These are phyloP conservation scores for Sebastes iracundus DNA, from an alignment of 2,797 vertebrate genomes.

Conservation along the genomic window DNA sequence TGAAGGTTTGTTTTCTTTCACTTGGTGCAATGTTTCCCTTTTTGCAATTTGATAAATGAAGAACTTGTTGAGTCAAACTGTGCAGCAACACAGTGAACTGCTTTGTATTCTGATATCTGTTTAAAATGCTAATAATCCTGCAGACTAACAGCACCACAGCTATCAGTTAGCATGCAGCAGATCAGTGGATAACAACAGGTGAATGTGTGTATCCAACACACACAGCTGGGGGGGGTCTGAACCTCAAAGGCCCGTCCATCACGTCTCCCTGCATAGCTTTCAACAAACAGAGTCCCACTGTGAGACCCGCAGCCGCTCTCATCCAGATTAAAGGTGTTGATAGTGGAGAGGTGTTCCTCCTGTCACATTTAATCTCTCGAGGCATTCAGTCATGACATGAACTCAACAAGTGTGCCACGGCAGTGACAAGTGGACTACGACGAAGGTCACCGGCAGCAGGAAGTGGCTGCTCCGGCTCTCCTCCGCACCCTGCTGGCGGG, in stretches of 20 bases:
- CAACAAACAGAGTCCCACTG: neutral
- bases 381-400: neutral
- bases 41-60: neutral
- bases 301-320: neutral
- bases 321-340: neutral
- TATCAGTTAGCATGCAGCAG: neutral
- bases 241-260: constrained; percentile 3
- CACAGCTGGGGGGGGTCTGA: neutral
- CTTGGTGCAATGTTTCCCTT: neutral
- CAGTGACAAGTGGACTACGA: neutral
- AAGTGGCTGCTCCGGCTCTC: constrained; percentile 28
- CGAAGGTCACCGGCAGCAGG: constrained; percentile 35
- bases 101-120: neutral
- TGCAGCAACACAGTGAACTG: neutral
- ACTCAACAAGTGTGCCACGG: neutral
- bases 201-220: neutral
- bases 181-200: neutral
- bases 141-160: neutral
- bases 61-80: neutral
- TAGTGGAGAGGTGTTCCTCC: neutral
- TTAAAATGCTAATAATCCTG: neutral
- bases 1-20: neutral
- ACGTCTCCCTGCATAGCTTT: neutral
- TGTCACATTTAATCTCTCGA: constrained; percentile 13
- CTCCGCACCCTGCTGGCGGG: constrained; percentile 59